phyloP scores from a whole-genome alignment of 2,113 vertebrate genomes.

The Misgurnus mizolepis region DNA sequence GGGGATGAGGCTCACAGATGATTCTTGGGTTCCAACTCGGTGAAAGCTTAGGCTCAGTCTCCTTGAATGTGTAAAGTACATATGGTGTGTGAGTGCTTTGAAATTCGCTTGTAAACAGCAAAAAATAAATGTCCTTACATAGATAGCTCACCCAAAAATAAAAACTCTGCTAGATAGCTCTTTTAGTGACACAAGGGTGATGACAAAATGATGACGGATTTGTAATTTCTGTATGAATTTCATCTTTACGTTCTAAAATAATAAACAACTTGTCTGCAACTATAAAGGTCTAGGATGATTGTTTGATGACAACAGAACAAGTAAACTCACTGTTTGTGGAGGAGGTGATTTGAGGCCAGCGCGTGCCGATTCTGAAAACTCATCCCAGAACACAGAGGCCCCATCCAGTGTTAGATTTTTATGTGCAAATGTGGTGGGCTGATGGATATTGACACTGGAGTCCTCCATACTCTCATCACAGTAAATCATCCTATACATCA shows the following conservation, averaged over 20 bases:
- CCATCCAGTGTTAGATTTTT: slow-evolving; percentile 91
- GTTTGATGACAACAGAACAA: neutral
- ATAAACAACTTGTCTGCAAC: no score
- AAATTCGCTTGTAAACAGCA: slow-evolving; percentile 38
- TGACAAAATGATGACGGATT: no score
- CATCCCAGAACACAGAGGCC: slow-evolving; percentile 91
- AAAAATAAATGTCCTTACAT: neutral
- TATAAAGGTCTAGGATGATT: neutral
- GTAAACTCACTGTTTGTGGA: slow-evolving; percentile 80
- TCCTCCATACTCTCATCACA: slow-evolving; percentile 89
- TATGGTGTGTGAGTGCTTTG: neutral
- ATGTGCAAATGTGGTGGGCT: slow-evolving; percentile 93
- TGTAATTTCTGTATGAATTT: no score
- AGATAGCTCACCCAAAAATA: no score
- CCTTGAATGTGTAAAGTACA: slow-evolving; percentile 70
- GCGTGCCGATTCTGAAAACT: slow-evolving; percentile 88
- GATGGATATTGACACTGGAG: slow-evolving; percentile 89
- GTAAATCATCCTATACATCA: slow-evolving; percentile 83
- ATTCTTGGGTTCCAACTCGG: slow-evolving; percentile 99
- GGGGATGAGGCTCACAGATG: slow-evolving; percentile 93
- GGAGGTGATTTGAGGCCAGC: slow-evolving; percentile 86
- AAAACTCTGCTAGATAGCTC: no score
- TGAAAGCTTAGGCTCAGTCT: slow-evolving; percentile 94
- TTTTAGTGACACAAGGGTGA: no score
- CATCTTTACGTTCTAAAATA: neutral